Evolutionary conservation across 2,888 invertebrate genomes (phyloP), one percentile per base, ranked within the genome.

Genomic region (Orchesellides sinensis): DNA sequence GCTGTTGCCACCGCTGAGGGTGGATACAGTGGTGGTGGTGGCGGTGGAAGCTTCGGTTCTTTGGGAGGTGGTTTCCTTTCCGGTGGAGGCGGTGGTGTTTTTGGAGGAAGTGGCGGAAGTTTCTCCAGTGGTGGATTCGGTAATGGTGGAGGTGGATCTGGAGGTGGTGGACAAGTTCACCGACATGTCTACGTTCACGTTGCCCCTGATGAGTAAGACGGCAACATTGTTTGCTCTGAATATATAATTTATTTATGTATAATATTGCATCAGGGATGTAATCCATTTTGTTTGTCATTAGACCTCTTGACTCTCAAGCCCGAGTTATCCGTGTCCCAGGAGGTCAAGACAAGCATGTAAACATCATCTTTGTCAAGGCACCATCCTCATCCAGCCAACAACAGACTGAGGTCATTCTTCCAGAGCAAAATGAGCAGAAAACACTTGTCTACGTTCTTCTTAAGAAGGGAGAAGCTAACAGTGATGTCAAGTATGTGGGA

Each of bases 391-490:
- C 66, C 12, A 40, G 27, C 23, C 35, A 65, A 27, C 72, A 78
- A 40, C 66, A 78, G 23, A 83, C 83, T n/a, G 83, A 83, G 35
- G 83, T 78, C 40, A 83, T 83, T 19, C 65, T 83, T 14, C 83
- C 83, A 23, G 77, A 77, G 10, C 70, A 69, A 65, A 35, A 77
- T 21, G 40, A 77, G 65, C 78, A 77, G 40, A 83, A 83, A 66
- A 83, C 69, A 2, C 29, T 83, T 12, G 74, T 81, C 19, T 81
- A 74, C 49, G 81, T 80, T 17, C 35, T 80, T 5, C 52, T 81
- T 6, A 81, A 81, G 52, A 74, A 74, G 75, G 65, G 52, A 56
- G 70, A 65, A 21, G 29, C 65, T 21, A 40, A 54, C 29, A 45
- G 19, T 49, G 65, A 83, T 19, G 25, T 83, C 40, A 68, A 23